A percentile compares a stretch with the other conserved stretches of the same genome.
These are phyloP conservation scores for Macrotrachela quadricornifera DNA, from an alignment of 1,140 invertebrate species.

Conservation along the genomic window DNA sequence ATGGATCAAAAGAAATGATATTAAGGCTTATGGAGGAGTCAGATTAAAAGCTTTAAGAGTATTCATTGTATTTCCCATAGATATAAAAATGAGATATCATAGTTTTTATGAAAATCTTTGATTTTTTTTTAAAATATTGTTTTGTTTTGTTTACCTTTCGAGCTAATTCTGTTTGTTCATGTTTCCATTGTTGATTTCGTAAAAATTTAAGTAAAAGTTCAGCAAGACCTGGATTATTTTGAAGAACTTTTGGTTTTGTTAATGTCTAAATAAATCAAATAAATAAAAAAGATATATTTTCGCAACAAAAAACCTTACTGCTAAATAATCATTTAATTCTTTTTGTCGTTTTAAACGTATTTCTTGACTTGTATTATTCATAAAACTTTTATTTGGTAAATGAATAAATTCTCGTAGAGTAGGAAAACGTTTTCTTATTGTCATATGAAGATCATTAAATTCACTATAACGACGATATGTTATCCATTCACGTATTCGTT, in stretches of 20 bases:
- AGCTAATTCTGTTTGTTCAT: slow-evolving; percentile 27
- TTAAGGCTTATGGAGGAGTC: too few species aligned
- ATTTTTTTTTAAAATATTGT: too few species aligned
- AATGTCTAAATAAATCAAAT: slow-evolving; percentile 41
- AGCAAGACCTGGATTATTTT: slow-evolving; percentile 42
- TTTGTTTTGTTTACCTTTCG: slow-evolving; percentile 19
- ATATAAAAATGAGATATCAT: too few species aligned
- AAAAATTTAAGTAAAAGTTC: slow-evolving; percentile 50
- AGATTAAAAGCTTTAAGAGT: too few species aligned
- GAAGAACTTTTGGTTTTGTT: slow-evolving; percentile 39
- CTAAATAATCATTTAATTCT: slow-evolving; percentile 60
- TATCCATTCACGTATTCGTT: slow-evolving; percentile 39
- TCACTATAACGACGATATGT: slow-evolving; percentile 55
- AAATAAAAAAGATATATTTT: background rate
- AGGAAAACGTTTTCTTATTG: slow-evolving; percentile 37
- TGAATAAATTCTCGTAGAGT: slow-evolving; percentile 50
- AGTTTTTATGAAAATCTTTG: too few species aligned
- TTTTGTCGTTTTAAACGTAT: slow-evolving; percentile 65
- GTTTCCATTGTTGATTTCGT: slow-evolving; percentile 54
- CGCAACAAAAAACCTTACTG: slow-evolving; percentile 22
- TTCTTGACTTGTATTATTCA: slow-evolving; percentile 66
- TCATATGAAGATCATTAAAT: slow-evolving; percentile 59
- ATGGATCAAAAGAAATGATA: too few species aligned
- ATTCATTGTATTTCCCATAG: too few species aligned
- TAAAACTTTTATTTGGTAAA: slow-evolving; percentile 70